Percentiles rank a stretch among this genome's conserved stretches.
These are phyloP conservation scores for Ornithorhynchus anatinus DNA, from an alignment of 2,113 vertebrate genomes.

Conservation along the genomic window DNA sequence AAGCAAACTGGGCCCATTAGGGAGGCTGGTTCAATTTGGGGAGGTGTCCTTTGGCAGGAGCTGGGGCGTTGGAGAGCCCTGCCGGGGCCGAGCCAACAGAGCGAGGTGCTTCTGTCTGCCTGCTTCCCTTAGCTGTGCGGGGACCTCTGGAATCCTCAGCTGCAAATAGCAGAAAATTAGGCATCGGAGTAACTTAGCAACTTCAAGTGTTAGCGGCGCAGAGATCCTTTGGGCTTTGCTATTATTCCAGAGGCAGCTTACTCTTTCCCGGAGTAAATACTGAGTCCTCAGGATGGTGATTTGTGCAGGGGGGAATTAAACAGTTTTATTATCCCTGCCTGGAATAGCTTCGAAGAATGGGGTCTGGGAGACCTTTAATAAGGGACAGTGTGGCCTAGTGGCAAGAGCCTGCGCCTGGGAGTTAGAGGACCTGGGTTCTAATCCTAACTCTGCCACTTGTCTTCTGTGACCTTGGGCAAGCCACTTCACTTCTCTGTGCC, in stretches of 20 bases:
- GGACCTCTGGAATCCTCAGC: neutral
- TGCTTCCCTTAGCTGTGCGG: neutral
- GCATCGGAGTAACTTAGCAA: constrained; percentile 8
- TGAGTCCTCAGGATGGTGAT: neutral
- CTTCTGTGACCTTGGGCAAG: too few relatives aligned
- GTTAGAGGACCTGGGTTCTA: too few relatives aligned
- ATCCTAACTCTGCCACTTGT: too few relatives aligned
- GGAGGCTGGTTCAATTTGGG: too few relatives aligned
- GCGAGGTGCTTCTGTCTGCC: too few relatives aligned
- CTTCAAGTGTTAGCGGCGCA: neutral
- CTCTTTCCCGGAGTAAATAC: neutral
- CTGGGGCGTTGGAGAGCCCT: too few relatives aligned
- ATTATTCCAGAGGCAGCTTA: neutral
- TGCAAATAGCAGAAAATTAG: neutral
- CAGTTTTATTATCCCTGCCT: neutral
- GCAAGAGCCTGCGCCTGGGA: too few relatives aligned
- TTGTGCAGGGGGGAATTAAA: neutral
- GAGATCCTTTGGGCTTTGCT: neutral
- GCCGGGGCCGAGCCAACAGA: too few relatives aligned
- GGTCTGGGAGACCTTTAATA: neutral
- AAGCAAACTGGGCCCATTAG: too few relatives aligned
- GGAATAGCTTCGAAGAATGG: neutral
- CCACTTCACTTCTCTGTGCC: too few relatives aligned
- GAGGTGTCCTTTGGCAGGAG: too few relatives aligned
- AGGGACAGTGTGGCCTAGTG: too few relatives aligned